Conservation (phyloP, 2,797 vertebrate species). For the Oreonectes daqikongensis region DNA sequence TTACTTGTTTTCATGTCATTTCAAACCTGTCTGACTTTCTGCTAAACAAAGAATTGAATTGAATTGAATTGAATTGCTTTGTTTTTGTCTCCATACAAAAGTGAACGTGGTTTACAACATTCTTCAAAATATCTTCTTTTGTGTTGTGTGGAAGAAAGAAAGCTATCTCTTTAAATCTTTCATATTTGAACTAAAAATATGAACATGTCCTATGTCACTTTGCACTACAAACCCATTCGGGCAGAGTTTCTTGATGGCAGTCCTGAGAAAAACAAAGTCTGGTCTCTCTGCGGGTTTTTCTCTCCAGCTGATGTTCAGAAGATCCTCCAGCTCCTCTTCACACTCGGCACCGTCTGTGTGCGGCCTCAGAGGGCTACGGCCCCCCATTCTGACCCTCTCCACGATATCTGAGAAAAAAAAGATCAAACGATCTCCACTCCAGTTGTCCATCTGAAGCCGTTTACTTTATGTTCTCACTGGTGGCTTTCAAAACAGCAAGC, state of each 20-base stretch:
- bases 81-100: too few species aligned
- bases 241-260: slow-evolving; percentile 54
- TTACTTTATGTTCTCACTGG: neutral
- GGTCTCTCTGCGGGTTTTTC: slow-evolving; percentile 58
- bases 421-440: slow-evolving; percentile 3
- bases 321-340: slow-evolving; percentile 53
- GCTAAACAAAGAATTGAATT: too few species aligned
- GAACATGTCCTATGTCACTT: neutral
- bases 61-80: too few species aligned
- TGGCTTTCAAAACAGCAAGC: neutral
- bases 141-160: too few species aligned
- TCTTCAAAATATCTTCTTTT: too few species aligned
- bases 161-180: too few species aligned
- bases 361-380: slow-evolving; percentile 50
- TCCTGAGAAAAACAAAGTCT: slow-evolving; percentile 58
- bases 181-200: too few species aligned
- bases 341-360: slow-evolving; percentile 49
- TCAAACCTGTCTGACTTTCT: too few species aligned
- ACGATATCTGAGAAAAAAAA: slow-evolving; percentile 54
- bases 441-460: neutral
- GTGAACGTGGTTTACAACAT: too few species aligned
- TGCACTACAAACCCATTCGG: slow-evolving; percentile 51
- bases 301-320: slow-evolving; percentile 59
- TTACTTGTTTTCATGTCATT: too few species aligned
- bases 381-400: slow-evolving; percentile 53